Evolutionary conservation across 2,113 vertebrate genomes (phyloP).

Genomic region (Lepidothrix coronata): DNA sequence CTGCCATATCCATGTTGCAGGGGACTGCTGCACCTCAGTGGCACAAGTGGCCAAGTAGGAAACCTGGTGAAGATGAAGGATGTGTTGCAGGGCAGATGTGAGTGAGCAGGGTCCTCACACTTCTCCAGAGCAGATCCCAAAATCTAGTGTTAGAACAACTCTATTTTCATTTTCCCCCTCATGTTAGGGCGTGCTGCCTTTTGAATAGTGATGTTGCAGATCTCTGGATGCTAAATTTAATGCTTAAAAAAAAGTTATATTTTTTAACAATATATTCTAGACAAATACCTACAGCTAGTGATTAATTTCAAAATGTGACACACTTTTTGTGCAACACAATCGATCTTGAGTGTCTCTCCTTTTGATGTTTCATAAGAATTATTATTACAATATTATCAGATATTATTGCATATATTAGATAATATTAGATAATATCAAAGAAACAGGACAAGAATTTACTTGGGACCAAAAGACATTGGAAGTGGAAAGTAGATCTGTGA

Average conservation of each 20-base stretch:
- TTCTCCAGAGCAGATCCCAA: neutral
- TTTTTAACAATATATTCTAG: neutral
- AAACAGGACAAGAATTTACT: neutral
- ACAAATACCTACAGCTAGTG: neutral
- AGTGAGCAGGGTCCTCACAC: accelerated
- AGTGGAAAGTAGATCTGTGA: neutral
- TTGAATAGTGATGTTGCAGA: neutral
- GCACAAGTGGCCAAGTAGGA: neutral
- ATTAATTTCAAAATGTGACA: neutral
- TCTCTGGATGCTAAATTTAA: neutral
- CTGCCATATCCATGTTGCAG: accelerated
- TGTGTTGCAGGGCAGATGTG: neutral
- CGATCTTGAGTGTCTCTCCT: neutral
- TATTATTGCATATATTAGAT: neutral
- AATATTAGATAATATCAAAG: neutral
- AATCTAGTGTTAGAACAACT: neutral
- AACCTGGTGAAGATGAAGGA: neutral
- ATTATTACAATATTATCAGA: neutral
- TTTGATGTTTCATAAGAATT: neutral
- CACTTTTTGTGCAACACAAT: neutral
- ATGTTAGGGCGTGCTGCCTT: neutral
- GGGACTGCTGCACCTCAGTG: neutral
- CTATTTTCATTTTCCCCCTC: neutral
- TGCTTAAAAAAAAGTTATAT: neutral
- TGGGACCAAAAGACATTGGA: neutral